phyloP scores from a whole-genome alignment of 2,113 vertebrate species.

The Canis aureus region DNA sequence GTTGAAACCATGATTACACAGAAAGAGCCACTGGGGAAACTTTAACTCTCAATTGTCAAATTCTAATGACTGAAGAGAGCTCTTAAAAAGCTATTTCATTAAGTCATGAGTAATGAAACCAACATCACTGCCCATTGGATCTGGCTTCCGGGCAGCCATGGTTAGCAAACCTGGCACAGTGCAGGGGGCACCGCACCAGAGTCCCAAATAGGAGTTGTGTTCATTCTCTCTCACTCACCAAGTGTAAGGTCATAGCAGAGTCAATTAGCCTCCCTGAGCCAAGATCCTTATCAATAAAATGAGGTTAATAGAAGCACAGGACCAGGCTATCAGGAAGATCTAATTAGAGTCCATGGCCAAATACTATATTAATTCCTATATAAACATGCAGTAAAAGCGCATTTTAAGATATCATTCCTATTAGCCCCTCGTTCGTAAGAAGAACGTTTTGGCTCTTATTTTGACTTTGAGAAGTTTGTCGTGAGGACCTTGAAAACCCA shows the following conservation, averaged over 20 bases:
- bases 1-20: constrained; percentile 38
- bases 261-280: neutral
- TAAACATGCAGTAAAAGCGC: constrained; percentile 33
- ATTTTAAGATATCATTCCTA: neutral
- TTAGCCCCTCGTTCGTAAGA: neutral
- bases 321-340: neutral
- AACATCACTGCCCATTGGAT: neutral
- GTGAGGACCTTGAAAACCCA: constrained; percentile 60
- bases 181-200: accelerated
- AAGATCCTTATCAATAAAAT: neutral
- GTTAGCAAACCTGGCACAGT: neutral
- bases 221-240: neutral
- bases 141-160: neutral
- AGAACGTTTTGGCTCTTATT: neutral
- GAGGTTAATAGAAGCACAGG: neutral
- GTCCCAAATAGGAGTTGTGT: neutral
- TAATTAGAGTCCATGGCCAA: constrained; percentile 30
- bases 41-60: constrained; percentile 69
- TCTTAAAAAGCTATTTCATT: constrained; percentile 76
- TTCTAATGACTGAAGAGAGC: constrained; percentile 63
- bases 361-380: neutral
- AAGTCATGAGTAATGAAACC: constrained; percentile 49
- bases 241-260: neutral
- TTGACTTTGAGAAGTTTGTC: constrained; percentile 75
- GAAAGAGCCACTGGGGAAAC: constrained; percentile 71